A percentile compares a stretch with the other conserved stretches of the same genome.
Conservation (phyloP, 1,140 invertebrate species). For the Venturia canescens region DNA sequence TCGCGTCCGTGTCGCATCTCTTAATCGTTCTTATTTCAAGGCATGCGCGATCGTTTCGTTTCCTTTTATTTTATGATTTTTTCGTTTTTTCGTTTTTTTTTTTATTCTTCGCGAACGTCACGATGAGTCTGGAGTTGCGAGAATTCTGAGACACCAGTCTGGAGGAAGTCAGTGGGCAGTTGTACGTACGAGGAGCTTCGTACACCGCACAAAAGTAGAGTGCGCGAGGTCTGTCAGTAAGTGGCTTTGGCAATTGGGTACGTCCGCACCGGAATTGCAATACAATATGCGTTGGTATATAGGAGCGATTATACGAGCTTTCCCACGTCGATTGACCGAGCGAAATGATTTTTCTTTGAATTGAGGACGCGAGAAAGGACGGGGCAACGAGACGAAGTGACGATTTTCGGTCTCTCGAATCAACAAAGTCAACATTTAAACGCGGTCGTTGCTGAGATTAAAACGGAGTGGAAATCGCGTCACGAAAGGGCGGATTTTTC, state of each 20-base stretch:
- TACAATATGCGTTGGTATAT: background rate
- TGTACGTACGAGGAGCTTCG: constrained; percentile 2
- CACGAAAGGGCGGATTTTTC: too few relatives aligned
- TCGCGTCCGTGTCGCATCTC: background rate
- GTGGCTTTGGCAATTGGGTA: constrained; percentile 56
- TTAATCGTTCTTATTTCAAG: background rate
- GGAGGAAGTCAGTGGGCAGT: constrained; percentile 59
- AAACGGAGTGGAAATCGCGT: too few relatives aligned
- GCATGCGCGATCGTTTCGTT: background rate
- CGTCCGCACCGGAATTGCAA: constrained; percentile 55
- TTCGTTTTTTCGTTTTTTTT: background rate
- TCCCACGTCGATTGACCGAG: background rate
- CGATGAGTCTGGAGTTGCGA: constrained; percentile 23
- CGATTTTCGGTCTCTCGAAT: too few relatives aligned
- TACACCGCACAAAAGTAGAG: background rate
- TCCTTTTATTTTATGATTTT: background rate
- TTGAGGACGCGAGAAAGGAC: too few relatives aligned
- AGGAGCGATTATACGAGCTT: background rate
- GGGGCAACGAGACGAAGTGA: too few relatives aligned
- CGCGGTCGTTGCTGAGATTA: too few relatives aligned
- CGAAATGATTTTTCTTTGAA: too few relatives aligned
- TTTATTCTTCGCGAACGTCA: constrained; percentile 8
- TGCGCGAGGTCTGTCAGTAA: constrained; percentile 39
- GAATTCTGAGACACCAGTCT: constrained; percentile 24
- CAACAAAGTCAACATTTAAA: too few relatives aligned